Evolutionary conservation across 1,140 invertebrate species (phyloP), one percentile per base, ranked within the genome.

Genomic region (Manduca sexta): DNA sequence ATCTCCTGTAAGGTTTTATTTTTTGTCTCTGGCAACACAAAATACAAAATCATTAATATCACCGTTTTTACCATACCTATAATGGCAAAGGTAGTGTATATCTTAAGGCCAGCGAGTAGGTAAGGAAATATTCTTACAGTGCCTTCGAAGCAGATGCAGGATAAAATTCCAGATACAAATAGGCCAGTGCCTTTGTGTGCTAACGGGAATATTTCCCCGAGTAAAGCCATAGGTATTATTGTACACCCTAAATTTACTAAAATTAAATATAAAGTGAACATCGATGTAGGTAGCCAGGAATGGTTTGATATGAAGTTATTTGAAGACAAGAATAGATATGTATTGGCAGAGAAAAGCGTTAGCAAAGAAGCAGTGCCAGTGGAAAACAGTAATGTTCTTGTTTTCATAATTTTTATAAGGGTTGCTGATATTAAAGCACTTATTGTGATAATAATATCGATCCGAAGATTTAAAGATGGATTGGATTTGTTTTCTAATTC

Each of bases 181-280:
- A 74, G 62, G 0, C 77, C 77, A 0, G 56, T 60, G 3, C 61
- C 69, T 56, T 72, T 69, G 43, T 81, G 70, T 2, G 51, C 54
- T n/a, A 83, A 48, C 1, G 75, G 76, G 15, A 77, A 74, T 2
- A 80, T 41, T 49, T 83, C 76, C 8, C 79, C 76, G n/a, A 75
- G 49, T 11, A 83, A 56, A 2, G 71, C 67, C n/a, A 74, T 34
- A 6, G 75, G 71, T 50, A 83, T 75, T 0, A 74, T 69, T 21
- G 74, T 75, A 56, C 73, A 77, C 4, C 79, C 76, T 10, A 80
- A 69, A 45, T 80, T 80, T 1, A 61, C 64, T 2, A 75, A 44
- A 13, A 79, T 60, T 29, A 83, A 78, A 48, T 71, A 83, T 3
- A 67, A 4, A 2, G 63, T 60, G 18, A 83, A 74, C 35, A 80